These are phyloP conservation scores for Itoplectis maculator DNA, from an alignment of 2,888 invertebrate species.

Conservation along the genomic window DNA sequence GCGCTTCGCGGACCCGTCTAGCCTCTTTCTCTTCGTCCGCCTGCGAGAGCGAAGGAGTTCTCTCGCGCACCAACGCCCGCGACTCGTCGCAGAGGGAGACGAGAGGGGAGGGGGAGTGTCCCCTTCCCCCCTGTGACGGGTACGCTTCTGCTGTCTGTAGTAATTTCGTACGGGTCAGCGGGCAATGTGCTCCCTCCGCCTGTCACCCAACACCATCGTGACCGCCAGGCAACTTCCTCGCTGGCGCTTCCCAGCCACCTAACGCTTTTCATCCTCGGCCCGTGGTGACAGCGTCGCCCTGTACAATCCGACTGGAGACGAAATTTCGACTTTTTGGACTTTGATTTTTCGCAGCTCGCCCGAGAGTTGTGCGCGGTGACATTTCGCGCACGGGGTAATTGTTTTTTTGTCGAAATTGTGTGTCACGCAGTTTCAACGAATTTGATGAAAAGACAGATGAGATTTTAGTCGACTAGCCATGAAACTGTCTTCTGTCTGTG, in stretches of 20 bases:
- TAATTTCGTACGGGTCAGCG: constrained; percentile 67
- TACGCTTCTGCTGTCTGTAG: constrained; percentile 48
- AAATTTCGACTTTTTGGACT: constrained; percentile 14
- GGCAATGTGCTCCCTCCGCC: constrained; percentile 62
- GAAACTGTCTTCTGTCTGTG: too few relatives aligned
- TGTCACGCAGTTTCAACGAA: not conserved
- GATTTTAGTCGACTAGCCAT: too few relatives aligned
- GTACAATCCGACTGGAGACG: constrained; percentile 5
- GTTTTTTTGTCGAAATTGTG: not conserved
- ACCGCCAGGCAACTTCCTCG: constrained; percentile 44
- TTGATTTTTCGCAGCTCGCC: not conserved
- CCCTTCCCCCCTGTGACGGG: constrained; percentile 31
- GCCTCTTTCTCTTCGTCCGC: constrained; percentile 37
- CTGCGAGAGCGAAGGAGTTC: constrained; percentile 51
- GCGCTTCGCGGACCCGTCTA: constrained; percentile 49
- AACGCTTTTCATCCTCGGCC: constrained; percentile 56
- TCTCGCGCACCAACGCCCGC: constrained; percentile 56
- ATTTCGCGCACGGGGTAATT: not conserved
- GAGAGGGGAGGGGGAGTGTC: too few relatives aligned
- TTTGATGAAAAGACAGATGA: too few relatives aligned
- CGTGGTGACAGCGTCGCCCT: constrained; percentile 50
- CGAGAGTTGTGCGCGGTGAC: not conserved
- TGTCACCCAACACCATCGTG: constrained; percentile 64
- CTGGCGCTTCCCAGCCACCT: not conserved
- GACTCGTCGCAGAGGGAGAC: constrained; percentile 43